Percentiles rank a stretch among this genome's conserved stretches.
These are phyloP conservation scores for Miltochrista miniata DNA, from an alignment of 2,888 invertebrate species.

Conservation along the genomic window DNA sequence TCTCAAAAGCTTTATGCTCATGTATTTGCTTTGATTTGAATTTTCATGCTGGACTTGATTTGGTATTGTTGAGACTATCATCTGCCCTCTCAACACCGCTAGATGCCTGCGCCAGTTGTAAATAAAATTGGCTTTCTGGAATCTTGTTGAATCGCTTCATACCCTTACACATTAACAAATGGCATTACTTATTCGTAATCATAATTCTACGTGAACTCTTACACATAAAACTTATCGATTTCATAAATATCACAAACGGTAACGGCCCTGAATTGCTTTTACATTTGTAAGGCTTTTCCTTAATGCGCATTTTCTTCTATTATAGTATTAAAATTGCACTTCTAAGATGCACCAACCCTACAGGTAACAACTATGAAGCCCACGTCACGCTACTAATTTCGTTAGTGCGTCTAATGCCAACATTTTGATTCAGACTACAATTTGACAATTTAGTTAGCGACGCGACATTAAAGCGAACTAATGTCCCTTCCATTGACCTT, in stretches of 20 bases:
- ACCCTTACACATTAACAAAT: no score
- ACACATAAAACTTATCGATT: neutral
- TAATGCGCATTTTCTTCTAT: neutral
- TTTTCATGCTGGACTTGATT: no score
- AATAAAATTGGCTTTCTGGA: no score
- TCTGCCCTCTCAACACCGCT: no score
- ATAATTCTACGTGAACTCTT: neutral
- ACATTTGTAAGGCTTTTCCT: neutral
- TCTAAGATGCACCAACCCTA: constrained; percentile 37
- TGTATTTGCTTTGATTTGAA: no score
- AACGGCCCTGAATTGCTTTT: neutral
- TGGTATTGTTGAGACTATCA: no score
- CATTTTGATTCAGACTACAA: constrained; percentile 65
- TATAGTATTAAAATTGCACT: neutral
- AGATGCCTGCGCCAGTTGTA: no score
- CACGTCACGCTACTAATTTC: constrained; percentile 63
- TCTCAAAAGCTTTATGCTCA: no score
- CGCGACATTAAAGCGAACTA: constrained; percentile 52
- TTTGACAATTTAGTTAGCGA: constrained; percentile 71
- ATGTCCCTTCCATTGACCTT: constrained; percentile 35
- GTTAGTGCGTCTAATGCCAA: constrained; percentile 62
- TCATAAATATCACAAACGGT: neutral
- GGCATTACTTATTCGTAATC: no score
- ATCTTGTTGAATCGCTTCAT: no score
- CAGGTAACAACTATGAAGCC: constrained; percentile 34